These are phyloP conservation scores for Clostera curtula DNA, from an alignment of 2,888 invertebrate species.

Conservation along the genomic window DNA sequence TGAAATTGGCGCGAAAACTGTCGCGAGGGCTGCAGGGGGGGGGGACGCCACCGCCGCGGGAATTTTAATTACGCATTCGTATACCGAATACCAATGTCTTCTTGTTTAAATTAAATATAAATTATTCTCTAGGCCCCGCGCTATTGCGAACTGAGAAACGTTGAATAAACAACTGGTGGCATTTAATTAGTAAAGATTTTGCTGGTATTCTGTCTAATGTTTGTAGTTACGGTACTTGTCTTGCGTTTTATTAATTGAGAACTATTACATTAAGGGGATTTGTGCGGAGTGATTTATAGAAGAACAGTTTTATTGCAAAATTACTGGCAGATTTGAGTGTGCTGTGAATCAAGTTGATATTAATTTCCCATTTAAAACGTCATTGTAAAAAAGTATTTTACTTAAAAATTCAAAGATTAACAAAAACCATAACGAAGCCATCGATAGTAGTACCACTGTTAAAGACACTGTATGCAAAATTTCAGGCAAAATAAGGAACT, in stretches of 20 bases:
- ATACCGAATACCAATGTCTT: conserved; percentile 75
- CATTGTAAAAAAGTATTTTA: too few species aligned
- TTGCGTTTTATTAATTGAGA: background rate
- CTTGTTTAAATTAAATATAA: conserved; percentile 76
- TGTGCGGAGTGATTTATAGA: too few species aligned
- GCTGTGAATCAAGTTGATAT: too few species aligned
- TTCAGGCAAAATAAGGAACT: too few species aligned
- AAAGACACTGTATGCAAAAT: too few species aligned
- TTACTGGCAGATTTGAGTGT: too few species aligned
- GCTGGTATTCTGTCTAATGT: conserved; percentile 35
- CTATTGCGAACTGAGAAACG: conserved; percentile 60
- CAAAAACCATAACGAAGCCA: too few species aligned
- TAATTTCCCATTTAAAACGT: too few species aligned
- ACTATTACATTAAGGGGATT: too few species aligned
- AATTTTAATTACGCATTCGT: conserved; percentile 75
- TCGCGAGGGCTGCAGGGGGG: conserved; percentile 44
- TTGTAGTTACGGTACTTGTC: conserved; percentile 20
- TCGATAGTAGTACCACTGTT: too few species aligned
- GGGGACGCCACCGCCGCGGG: conserved; percentile 56
- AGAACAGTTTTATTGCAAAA: too few species aligned
- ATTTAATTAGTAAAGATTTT: conserved; percentile 59
- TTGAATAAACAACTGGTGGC: conserved; percentile 63
- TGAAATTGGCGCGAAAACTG: conserved; percentile 76
- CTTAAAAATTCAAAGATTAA: too few species aligned
- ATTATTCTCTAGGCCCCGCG: conserved; percentile 70